Base-by-base conservation (phyloP, 2,888 invertebrate genomes). In the Dendrolimus houi region DNA sequence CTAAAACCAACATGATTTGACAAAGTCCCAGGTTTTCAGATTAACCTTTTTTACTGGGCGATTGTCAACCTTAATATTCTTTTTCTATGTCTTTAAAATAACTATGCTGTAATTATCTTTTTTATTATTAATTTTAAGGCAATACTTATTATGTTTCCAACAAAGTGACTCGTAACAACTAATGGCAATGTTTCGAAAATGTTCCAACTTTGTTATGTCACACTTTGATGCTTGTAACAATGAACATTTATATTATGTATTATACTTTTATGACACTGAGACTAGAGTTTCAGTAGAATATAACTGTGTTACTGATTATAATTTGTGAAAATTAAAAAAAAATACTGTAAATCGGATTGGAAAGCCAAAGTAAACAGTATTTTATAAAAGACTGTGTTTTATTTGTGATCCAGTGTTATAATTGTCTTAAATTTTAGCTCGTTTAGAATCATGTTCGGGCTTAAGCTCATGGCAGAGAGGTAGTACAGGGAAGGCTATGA, bases 341-440 rank as follows among this genome's bases (percentile, higher is more conserved):
- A 86, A 89, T 90, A 90, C 89, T 90, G 89, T 89, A 85, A 85
- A 87, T 87, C 83, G 80, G 88, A 88, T 82, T 89, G 85, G 76
- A 83, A 87, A 89, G 89, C 89, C 89, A 90, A 90, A 90, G 89
- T 89, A 89, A 89, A 89, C 89, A 89, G 89, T 90, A 88, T 89
- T 90, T 89, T 85, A 81, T 86, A 87, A 64, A 70, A 55, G 14
- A 41, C 41, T 53, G 64, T 59, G 56, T 79, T 77, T 80, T 65
- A 74, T 79, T 77, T 69, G 2, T 10, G 29, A 54, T 55, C 12
- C 53, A 40, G 2, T 59, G 52, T 54, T 60, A 9, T 57, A 52
- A 63, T 59, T 57, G 7, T 17, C 17, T 17, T 1, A 17, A 17
- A 3, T 17, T 17, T 17, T 29, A 6, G 3, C 29, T 29, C 29